Evolutionary conservation across 2,797 vertebrate species (phyloP).

Genomic region (Tokudaia muenninki): DNA sequence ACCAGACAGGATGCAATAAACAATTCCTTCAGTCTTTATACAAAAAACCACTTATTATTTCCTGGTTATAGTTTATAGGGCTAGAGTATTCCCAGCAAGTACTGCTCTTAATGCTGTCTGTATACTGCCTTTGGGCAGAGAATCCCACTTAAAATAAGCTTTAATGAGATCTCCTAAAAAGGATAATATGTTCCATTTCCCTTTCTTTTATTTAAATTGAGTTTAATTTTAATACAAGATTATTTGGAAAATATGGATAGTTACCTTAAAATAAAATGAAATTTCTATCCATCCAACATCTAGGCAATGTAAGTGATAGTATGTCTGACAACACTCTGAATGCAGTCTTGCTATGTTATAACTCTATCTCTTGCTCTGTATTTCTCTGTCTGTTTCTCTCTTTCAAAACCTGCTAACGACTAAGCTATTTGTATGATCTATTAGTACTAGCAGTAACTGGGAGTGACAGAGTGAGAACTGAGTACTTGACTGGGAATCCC

Average conservation of each 20-base stretch:
- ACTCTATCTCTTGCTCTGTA: background rate
- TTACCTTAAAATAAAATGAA: constrained; percentile 62
- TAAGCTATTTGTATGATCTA: constrained; percentile 9
- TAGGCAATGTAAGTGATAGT: constrained; percentile 7
- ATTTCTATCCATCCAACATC: background rate
- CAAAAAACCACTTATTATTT: constrained; percentile 63
- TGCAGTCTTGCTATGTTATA: constrained; percentile 41
- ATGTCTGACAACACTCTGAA: constrained; percentile 10
- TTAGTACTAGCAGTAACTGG: constrained; percentile 36
- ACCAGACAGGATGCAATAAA: constrained; percentile 61
- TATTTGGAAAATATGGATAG: constrained; percentile 55
- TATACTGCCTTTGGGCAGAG: constrained; percentile 54
- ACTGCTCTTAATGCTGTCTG: constrained; percentile 62
- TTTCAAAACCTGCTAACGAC: constrained; percentile 17
- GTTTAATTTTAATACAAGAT: constrained; percentile 56
- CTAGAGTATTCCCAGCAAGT: constrained; percentile 43
- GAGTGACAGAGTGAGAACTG: constrained; percentile 49
- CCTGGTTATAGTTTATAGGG: constrained; percentile 59
- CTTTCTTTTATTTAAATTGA: constrained; percentile 43
- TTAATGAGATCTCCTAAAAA: constrained; percentile 64
- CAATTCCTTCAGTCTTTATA: constrained; percentile 63
- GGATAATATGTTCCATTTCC: constrained; percentile 56
- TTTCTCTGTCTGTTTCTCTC: background rate
- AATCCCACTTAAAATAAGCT: constrained; percentile 69
- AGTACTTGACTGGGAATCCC: constrained; percentile 28